Base-by-base conservation (phyloP, 2,888 invertebrate genomes). In the Rhagonycha fulva region DNA sequence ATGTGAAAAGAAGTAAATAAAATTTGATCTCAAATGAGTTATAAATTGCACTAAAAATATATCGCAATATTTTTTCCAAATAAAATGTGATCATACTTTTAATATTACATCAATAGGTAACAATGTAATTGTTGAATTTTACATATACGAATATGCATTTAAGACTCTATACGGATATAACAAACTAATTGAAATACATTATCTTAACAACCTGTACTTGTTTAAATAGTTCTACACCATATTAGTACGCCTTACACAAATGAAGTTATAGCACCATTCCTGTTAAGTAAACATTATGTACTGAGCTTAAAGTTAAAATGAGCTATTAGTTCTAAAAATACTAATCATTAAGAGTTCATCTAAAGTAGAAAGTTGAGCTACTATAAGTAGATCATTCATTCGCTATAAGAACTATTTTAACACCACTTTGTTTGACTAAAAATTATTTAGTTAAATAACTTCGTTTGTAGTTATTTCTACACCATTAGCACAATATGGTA, bases 151-250 rank as follows among this genome's bases (percentile, higher is more conserved):
- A 47, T n/a, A n/a, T 47, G 26, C 24, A 66, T 24, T 26, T 24
- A 66, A 66, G 63, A 26, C 63, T 26, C n/a, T 26, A 66, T 66
- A 66, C n/a, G 63, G 68, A 72, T 60, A 72, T 71, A 71, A 71
- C 24, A 63, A 63, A 75, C 62, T 75, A 71, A 75, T 71, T 75
- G 71, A 69, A 61, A 61, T 67, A 67, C 75, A 70, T 67, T 67
- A 67, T 71, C 23, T 70, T 66, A 75, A 70, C 63, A 28, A 70
- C 71, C 61, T 28, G 71, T 71, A 67, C 66, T 30, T 67, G 28
- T 66, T 66, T 66, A n/a, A 66, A 66, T 61, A 71, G 67, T 62
- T 75, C 71, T 69, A 68, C 68, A n/a, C 76, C 70, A 74, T 74
- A 76, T 74, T 68, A 14, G 69, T 68, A 30, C 23, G 70, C 74